These are phyloP conservation scores for Paraplagusia blochii DNA, from an alignment of 2,113 vertebrate genomes.

Conservation along the genomic window DNA sequence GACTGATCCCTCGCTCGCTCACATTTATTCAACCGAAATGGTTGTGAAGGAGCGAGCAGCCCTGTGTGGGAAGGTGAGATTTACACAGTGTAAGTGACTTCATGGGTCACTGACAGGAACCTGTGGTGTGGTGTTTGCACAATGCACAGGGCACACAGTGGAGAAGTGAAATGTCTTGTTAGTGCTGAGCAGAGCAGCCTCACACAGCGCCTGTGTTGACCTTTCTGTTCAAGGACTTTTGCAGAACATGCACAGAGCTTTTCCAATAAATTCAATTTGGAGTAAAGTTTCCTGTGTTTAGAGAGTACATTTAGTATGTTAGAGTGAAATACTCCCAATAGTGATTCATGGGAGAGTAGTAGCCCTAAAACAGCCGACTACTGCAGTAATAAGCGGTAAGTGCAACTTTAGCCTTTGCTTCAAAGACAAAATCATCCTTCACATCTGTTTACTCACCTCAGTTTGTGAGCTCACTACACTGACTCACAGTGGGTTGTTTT, in stretches of 20 bases:
- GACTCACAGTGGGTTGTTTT: too few species aligned
- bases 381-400: too few species aligned
- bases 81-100: slow-evolving; percentile 50
- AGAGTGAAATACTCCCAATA: too few species aligned
- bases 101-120: slow-evolving; percentile 63
- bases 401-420: too few species aligned
- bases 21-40: slow-evolving; percentile 43
- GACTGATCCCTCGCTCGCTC: slow-evolving; percentile 31
- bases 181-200: slow-evolving; percentile 30
- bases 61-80: slow-evolving; percentile 39
- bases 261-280: not conserved
- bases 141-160: slow-evolving; percentile 40
- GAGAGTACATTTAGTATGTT: too few species aligned
- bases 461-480: too few species aligned
- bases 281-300: too few species aligned
- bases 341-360: too few species aligned
- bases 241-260: not conserved
- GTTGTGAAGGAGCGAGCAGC: slow-evolving; percentile 45
- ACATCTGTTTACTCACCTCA: too few species aligned
- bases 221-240: slow-evolving; percentile 4
- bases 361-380: too few species aligned
- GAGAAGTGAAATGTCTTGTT: slow-evolving; percentile 58
- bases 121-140: slow-evolving; percentile 60
- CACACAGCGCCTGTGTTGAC: slow-evolving; percentile 52
- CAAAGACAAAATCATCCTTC: too few species aligned